Evolutionary conservation across 2,888 invertebrate genomes (phyloP), one percentile per base, ranked within the genome.

Genomic region (Fragum whitleyi): DNA sequence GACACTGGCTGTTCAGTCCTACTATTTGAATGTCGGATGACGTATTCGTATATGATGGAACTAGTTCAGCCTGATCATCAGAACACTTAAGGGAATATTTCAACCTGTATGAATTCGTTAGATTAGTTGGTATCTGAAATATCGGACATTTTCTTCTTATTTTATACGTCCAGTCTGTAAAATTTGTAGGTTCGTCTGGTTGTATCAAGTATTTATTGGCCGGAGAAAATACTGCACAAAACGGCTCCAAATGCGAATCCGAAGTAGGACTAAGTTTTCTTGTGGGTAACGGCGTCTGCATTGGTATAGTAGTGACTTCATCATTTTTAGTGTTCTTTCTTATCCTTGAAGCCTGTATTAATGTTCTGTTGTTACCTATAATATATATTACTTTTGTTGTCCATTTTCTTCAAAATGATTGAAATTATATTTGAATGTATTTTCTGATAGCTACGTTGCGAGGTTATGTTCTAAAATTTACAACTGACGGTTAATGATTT

Each of bases 91-190:
- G 21, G 21, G 55, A 6, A 55, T 55, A 55, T 6, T 55, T 55
- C 21, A 55, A 2, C 55, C 55, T 55, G 21, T 55, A 23, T 2
- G 55, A 11, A 21, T 55, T 62, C 1, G 1, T 29, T 55, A 55
- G 23, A 55, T 55, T 21, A 6, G 11, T 2, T 21, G 55, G 55
- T 21, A 51, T 47, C 1, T 28, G 23, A 55, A 5, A 74, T 75
- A 42, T 47, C 26, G 62, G 29, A 61, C 72, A 73, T 26, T 47
- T 62, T 28, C 28, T 16, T 39, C 23, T 61, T 23, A 23, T 26
- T 61, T 59, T 47, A 23, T 36, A 73, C 3, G 72, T 73, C 72
- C 72, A 73, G 39, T 65, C 65, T 1, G 65, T 55, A 2, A 55
- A 23, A 55, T 55, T 23, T 1, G n/a, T 55, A 0, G 55, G 55